A percentile compares a stretch with the other conserved stretches of the same genome.
Evolutionary conservation across 2,888 invertebrate genomes (phyloP).

Genomic region (Drosophila barbarae): DNA sequence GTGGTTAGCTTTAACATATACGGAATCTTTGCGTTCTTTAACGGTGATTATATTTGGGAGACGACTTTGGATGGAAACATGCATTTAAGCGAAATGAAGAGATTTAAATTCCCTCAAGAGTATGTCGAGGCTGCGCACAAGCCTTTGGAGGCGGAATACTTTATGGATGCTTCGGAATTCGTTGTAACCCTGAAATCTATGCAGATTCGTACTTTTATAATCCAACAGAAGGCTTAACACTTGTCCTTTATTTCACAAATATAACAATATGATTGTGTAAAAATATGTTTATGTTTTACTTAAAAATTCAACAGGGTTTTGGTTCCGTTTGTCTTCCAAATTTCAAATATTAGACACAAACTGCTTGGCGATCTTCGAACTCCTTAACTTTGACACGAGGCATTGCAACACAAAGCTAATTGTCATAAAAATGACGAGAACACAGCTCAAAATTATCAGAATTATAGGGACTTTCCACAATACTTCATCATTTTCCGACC

Average conservation of each 20-base stretch:
- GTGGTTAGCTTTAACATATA: slow-evolving; percentile 70
- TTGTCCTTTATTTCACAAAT: neutral
- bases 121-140: slow-evolving; percentile 61
- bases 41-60: slow-evolving; percentile 82
- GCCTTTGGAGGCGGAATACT: slow-evolving; percentile 54
- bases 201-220: slow-evolving; percentile 78
- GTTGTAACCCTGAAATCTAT: slow-evolving; percentile 73
- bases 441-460: slow-evolving; percentile 37
- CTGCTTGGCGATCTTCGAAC: neutral
- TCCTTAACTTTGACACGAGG: slow-evolving; percentile 6
- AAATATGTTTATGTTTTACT: neutral
- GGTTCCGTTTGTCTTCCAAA: neutral
- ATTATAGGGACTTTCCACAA: slow-evolving; percentile 56
- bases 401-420: slow-evolving; percentile 26
- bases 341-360: slow-evolving; percentile 17
- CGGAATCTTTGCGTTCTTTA: slow-evolving; percentile 82
- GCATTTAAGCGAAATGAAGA: slow-evolving; percentile 81
- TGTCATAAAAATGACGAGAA: slow-evolving; percentile 28
- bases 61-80: slow-evolving; percentile 87
- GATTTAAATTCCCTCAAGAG: slow-evolving; percentile 74
- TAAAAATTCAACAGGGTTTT: neutral
- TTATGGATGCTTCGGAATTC: slow-evolving; percentile 61
- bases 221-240: slow-evolving; percentile 24
- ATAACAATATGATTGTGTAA: neutral
- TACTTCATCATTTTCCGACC: slow-evolving; percentile 26